Percentiles rank a stretch among this genome's conserved stretches.
Evolutionary conservation across 2,888 invertebrate species (phyloP).

Genomic region (Caenorhabditis uteleia): DNA sequence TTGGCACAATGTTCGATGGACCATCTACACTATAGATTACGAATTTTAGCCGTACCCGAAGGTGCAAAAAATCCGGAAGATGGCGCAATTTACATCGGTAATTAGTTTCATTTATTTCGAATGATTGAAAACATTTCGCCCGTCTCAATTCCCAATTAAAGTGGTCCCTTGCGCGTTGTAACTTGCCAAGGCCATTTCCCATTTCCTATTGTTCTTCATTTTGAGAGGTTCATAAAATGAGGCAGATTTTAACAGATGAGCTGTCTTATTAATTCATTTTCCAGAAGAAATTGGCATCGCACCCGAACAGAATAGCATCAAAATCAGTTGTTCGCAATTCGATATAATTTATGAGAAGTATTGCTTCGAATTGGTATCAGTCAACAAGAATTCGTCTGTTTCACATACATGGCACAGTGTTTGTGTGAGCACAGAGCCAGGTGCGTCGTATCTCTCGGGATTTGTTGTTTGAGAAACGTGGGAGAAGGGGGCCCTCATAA

Average conservation of each 20-base stretch:
- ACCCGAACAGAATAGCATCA: conserved; percentile 28
- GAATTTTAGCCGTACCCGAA: conserved; percentile 56
- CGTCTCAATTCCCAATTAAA: conserved; percentile 15
- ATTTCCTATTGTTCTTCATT: conserved; percentile 25
- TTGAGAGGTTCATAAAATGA: conserved; percentile 28
- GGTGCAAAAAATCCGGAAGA: conserved; percentile 46
- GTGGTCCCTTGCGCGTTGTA: conserved; percentile 35
- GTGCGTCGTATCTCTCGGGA: conserved; percentile 38
- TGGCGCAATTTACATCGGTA: conserved; percentile 48
- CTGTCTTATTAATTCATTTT: conserved; percentile 9
- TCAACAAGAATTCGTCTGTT: conserved; percentile 44
- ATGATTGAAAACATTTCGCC: conserved; percentile 33
- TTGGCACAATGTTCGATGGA: conserved; percentile 42
- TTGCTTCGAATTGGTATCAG: conserved; percentile 63
- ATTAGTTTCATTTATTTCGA: conserved; percentile 23
- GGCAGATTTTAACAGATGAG: conserved; percentile 40
- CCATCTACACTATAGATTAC: conserved; percentile 51
- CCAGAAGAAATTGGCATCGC: conserved; percentile 47
- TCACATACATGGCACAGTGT: conserved; percentile 60
- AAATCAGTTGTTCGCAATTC: conserved; percentile 56
- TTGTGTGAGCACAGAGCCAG: conserved; percentile 65
- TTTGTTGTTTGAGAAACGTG: conserved; percentile 28
- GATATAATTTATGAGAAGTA: conserved; percentile 65
- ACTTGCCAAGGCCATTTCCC: conserved; percentile 13
- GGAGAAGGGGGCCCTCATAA: conserved; percentile 33